These are phyloP conservation scores for Agrypnia vestita DNA, from an alignment of 1,140 invertebrate genomes.

Conservation along the genomic window DNA sequence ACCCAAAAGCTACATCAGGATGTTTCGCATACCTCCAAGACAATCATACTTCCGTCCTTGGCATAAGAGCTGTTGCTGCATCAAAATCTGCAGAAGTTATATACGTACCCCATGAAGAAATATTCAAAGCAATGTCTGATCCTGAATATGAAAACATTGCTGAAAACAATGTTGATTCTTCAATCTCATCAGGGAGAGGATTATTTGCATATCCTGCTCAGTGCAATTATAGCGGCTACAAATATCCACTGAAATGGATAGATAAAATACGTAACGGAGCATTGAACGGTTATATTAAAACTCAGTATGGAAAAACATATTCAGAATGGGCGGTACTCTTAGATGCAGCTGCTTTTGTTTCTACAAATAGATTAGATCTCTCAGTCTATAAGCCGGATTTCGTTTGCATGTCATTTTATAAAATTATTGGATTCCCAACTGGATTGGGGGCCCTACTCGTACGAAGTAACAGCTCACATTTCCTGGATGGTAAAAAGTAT, in stretches of 20 bases:
- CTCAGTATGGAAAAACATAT: slow-evolving; percentile 64
- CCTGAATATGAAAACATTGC: slow-evolving; percentile 24
- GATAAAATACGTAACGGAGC: slow-evolving; percentile 76
- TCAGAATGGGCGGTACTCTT: slow-evolving; percentile 86
- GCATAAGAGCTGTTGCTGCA: slow-evolving; percentile 84
- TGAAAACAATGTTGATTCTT: slow-evolving; percentile 44
- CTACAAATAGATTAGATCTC: slow-evolving; percentile 88
- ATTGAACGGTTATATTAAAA: slow-evolving; percentile 70
- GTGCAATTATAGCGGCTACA: slow-evolving; percentile 95
- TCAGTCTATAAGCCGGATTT: slow-evolving; percentile 86
- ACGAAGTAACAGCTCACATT: slow-evolving; percentile 76
- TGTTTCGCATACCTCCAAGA: slow-evolving; percentile 89
- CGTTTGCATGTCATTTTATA: slow-evolving; percentile 95
- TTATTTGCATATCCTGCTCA: slow-evolving; percentile 93
- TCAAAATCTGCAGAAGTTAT: slow-evolving; percentile 71
- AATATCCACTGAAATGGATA: slow-evolving; percentile 88
- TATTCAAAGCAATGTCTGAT: slow-evolving; percentile 69
- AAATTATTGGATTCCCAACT: slow-evolving; percentile 98
- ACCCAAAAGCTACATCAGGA: slow-evolving; percentile 66
- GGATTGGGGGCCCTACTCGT: slow-evolving; percentile 91
- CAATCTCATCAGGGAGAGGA: slow-evolving; percentile 68
- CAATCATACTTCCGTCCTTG: slow-evolving; percentile 96
- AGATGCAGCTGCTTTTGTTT: slow-evolving; percentile 89
- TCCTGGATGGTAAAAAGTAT: slow-evolving; percentile 82
- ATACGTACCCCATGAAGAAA: slow-evolving; percentile 72